Evolutionary conservation across 2,888 invertebrate species (phyloP).

Genomic region (Falcaria lacertinaria): DNA sequence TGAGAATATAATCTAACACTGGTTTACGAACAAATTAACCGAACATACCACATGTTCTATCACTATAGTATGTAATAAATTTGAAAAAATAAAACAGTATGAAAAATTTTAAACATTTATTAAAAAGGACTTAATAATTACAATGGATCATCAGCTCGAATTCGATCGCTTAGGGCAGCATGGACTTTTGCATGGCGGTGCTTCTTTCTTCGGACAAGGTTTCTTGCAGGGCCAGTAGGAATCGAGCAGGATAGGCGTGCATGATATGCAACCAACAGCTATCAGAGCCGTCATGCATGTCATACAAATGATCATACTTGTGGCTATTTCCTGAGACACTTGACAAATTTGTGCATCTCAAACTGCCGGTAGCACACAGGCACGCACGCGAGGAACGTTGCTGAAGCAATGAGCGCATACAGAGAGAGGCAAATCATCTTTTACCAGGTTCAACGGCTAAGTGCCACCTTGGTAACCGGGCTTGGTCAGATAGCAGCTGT

Average conservation of each 20-base stretch:
- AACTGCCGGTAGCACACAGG: slow-evolving; percentile 59
- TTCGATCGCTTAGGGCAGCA: slow-evolving; percentile 38
- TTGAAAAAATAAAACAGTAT: too few relatives aligned
- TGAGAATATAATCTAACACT: too few relatives aligned
- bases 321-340: slow-evolving; percentile 47
- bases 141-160: not conserved
- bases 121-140: slow-evolving; percentile 2
- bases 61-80: too few relatives aligned
- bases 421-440: slow-evolving; percentile 71
- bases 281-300: slow-evolving; percentile 40
- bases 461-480: slow-evolving; percentile 1
- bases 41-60: too few relatives aligned
- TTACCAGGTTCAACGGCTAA: slow-evolving; percentile 13
- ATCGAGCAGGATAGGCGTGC: slow-evolving; percentile 45
- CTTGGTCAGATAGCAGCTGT: not conserved
- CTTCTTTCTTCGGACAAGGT: slow-evolving; percentile 1
- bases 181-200: slow-evolving; percentile 34
- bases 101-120: slow-evolving; percentile 1
- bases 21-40: too few relatives aligned
- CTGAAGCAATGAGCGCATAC: slow-evolving; percentile 61
- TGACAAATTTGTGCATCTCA: slow-evolving; percentile 46
- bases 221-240: slow-evolving; percentile 24
- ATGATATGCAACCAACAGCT: slow-evolving; percentile 42
- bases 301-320: slow-evolving; percentile 48
- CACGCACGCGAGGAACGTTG: slow-evolving; percentile 59